A percentile compares a stretch with the other conserved stretches of the same genome.
phyloP scores from a whole-genome alignment of 53 echinoderm and acorn worm species.

The Antedon mediterranea region DNA sequence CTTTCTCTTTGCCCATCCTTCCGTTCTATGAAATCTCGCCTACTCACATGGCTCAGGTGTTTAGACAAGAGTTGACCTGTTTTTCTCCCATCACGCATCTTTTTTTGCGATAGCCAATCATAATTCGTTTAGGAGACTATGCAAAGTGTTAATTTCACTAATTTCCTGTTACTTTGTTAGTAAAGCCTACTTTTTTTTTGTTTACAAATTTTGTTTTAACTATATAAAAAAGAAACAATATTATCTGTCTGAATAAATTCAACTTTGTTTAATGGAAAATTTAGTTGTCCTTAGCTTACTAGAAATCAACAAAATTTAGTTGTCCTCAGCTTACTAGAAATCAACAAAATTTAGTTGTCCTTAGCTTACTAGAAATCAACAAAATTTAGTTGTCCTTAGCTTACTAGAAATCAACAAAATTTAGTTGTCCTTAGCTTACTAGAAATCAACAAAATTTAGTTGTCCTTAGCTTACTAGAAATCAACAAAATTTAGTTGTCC shows the following conservation, averaged over 20 bases:
- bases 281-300: too few relatives aligned
- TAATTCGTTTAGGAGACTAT: not conserved
- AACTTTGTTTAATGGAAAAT: not conserved
- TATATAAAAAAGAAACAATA: not conserved
- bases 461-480: too few relatives aligned
- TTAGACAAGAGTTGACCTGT: not conserved
- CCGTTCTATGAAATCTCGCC: not conserved
- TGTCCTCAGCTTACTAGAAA: too few relatives aligned
- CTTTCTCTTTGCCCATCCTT: constrained; percentile 1
- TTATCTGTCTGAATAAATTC: not conserved
- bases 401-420: too few relatives aligned
- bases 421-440: too few relatives aligned
- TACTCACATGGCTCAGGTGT: not conserved
- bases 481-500: too few relatives aligned
- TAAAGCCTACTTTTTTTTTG: not conserved
- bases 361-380: too few relatives aligned
- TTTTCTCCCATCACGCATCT: not conserved
- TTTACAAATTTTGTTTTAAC: not conserved
- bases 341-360: too few relatives aligned
- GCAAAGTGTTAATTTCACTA: not conserved
- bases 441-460: too few relatives aligned
- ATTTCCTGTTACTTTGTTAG: constrained; percentile 1
- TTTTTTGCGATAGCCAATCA: not conserved
- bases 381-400: too few relatives aligned
- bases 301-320: too few relatives aligned